Evolutionary conservation across 2,113 vertebrate genomes (phyloP), one percentile per base, ranked within the genome.

Genomic region (Calyptommatus sinebrachiatus): DNA sequence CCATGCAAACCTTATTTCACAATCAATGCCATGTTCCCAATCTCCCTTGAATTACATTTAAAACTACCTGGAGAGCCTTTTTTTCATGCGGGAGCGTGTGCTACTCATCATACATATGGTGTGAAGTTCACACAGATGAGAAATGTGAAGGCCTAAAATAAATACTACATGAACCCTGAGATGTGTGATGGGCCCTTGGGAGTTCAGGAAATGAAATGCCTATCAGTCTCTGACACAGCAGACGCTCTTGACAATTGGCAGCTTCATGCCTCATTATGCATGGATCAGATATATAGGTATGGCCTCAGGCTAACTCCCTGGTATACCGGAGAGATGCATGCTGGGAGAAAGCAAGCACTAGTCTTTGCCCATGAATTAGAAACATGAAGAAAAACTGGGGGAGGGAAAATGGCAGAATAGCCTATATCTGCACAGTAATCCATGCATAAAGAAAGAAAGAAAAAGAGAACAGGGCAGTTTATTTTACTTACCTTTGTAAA

Each of bases 211-310:
- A 97, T 95, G 95, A 96, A 95, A 96, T 95, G 95, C 92, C 96
- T 95, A 95, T 97, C 96, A 95, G 94, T 95, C 96, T 95, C 93
- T 93, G 93, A 95, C 94, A 94, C 90, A 94, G 95, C 93, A 96
- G 96, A 96, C 93, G 92, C 94, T 95, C 91, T 93, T 91, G 90
- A 91, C 92, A 93, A 95, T 93, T 94, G 96, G 94, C 95, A 95
- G 94, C 96, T 95, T 96, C 94, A 94, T 89, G 95, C 94, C 95
- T 97, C 95, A 95, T 96, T 96, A 95, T 94, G 94, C 94, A 94
- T 89, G 89, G 93, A 95, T 96, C 95, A 96, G 94, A 96, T 94
- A 91, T 89, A 92, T 91, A 93, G 95, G 93, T 88, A 93, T 81
- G 92, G 93, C 94, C 92, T 69, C 87, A 88, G 94, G 95, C 94